Base-by-base conservation (phyloP, 2,888 invertebrate genomes). In the Alsophila aescularia region DNA sequence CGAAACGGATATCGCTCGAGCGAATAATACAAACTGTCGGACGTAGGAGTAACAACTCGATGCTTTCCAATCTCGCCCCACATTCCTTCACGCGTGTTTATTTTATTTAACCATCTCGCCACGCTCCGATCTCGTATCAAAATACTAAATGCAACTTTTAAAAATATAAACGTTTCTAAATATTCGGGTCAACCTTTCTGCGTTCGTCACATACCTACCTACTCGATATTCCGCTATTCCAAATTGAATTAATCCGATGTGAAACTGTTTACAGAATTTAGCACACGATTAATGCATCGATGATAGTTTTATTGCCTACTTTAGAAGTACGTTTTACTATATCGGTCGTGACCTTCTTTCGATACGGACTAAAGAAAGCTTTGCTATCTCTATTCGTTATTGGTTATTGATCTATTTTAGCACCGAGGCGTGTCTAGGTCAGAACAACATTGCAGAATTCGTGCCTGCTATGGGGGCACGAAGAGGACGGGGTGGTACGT, bases 1-100 rank as follows among this genome's bases (percentile, higher is more conserved):
- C n/a, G 18, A 50, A 56, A 52, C 52, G 36, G 34, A 50, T 43
- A 54, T 49, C 42, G 55, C 37, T 53, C 51, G 45, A 44, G 55
- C 42, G 54, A 56, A 66, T 71, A 69, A 61, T 62, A 66, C 54
- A 61, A 66, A 65, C 57, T 53, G 49, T 52, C 48, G 47, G 63
- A 61, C 61, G 70, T 67, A 70, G 65, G 64, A 70, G 62, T 62
- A 66, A 62, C 60, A 52, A 63, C 60, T 68, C 52, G 70, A 69
- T 73, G 77, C 79, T 80, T 82, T 81, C 80, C 76, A 81, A 84
- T 79, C 77, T 76, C 73, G 74, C 69, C 67, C 70, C 77, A 78
- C 77, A 83, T 84, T 81, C 79, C 73, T 75, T 74, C 79, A 81
- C 81, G 82, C 74, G 67, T 79, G 77, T 81, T 81, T 82, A 79